Percentiles rank a stretch among this genome's conserved stretches.
Evolutionary conservation across 2,113 vertebrate species (phyloP).

Genomic region (Scolopax mira): DNA sequence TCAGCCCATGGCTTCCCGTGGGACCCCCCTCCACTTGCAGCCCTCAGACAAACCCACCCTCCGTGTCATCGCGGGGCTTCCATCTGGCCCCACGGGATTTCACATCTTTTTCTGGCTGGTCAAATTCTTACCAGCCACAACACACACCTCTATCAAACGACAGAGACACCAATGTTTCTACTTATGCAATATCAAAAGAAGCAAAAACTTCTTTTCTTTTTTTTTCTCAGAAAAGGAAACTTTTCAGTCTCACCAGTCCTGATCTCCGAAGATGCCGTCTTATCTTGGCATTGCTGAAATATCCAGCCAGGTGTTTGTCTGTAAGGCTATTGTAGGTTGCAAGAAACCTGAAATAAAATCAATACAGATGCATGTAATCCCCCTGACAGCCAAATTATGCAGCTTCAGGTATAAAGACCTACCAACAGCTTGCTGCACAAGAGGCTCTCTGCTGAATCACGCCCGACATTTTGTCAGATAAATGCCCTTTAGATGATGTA

Average conservation of each 20-base stretch:
- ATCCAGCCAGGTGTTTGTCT: slow-evolving; percentile 90
- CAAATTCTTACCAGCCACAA: background rate
- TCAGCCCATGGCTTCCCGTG: background rate
- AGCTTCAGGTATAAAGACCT: background rate
- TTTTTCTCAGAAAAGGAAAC: background rate
- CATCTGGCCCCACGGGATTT: background rate
- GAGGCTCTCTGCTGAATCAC: background rate
- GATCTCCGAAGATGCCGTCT: slow-evolving; percentile 87
- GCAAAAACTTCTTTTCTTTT: background rate
- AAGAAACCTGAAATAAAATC: slow-evolving; percentile 76
- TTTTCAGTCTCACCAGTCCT: slow-evolving; percentile 83
- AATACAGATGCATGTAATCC: background rate
- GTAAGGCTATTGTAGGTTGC: slow-evolving; percentile 91
- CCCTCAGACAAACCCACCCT: background rate
- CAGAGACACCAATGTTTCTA: background rate
- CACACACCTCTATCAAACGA: background rate
- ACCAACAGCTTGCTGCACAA: background rate
- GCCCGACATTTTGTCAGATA: background rate
- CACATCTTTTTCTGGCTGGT: background rate
- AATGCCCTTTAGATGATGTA: background rate
- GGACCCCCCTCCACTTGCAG: background rate
- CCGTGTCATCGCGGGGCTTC: accelerated
- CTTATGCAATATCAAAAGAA: background rate
- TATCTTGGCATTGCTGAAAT: slow-evolving; percentile 90
- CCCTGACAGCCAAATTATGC: background rate